Percentiles rank a stretch among this genome's conserved stretches.
phyloP scores from a whole-genome alignment of 2,113 vertebrate species.

The Gymnorhina tibicen region DNA sequence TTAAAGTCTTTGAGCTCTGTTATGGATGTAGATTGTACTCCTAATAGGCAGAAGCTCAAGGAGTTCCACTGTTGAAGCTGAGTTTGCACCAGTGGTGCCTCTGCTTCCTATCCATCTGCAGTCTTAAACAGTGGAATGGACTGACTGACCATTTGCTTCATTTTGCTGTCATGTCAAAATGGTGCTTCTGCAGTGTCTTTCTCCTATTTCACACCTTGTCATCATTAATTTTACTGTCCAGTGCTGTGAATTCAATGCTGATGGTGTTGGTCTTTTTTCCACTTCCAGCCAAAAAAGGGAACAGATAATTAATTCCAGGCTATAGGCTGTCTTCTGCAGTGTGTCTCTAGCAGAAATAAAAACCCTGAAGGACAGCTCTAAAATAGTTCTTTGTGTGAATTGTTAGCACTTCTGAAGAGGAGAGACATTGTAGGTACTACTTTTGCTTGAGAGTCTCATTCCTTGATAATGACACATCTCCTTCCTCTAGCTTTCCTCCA shows the following conservation, averaged over 20 bases:
- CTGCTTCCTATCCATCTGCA: background rate
- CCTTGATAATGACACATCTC: background rate
- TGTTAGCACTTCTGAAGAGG: background rate
- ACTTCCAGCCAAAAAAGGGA: background rate
- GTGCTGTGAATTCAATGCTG: background rate
- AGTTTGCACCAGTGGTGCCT: background rate
- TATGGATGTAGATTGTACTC: background rate
- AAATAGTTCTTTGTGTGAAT: background rate
- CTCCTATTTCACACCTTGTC: background rate
- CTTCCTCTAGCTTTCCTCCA: background rate
- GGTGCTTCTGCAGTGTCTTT: background rate
- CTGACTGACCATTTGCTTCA: background rate
- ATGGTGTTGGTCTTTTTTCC: background rate
- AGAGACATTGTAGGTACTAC: background rate
- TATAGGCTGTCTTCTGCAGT: background rate
- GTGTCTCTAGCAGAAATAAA: background rate
- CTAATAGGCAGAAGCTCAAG: background rate
- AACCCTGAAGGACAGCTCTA: background rate
- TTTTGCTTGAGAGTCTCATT: background rate
- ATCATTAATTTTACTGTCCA: background rate
- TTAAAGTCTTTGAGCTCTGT: background rate
- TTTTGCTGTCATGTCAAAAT: background rate
- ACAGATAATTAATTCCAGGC: background rate
- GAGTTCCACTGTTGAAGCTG: background rate
- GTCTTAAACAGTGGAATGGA: background rate